phyloP scores from a whole-genome alignment of 2,113 vertebrate genomes.

The Menidia beryllina region DNA sequence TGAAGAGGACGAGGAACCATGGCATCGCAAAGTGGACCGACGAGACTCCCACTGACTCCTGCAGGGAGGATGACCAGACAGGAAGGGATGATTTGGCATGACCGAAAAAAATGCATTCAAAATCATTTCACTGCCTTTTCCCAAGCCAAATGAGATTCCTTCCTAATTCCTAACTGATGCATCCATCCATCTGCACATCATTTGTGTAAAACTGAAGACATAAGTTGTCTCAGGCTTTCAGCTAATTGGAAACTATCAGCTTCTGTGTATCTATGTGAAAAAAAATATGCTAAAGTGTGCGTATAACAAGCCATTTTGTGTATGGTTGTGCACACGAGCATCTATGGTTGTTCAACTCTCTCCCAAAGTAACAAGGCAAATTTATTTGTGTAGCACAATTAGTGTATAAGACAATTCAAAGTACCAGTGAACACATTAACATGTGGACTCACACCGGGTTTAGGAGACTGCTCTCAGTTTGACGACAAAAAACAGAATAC shows the following conservation, averaged over 20 bases:
- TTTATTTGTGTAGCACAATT: no score
- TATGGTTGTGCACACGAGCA: no score
- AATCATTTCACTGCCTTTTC: not conserved
- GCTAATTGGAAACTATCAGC: not conserved
- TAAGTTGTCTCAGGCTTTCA: not conserved
- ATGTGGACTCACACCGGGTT: no score
- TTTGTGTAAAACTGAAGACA: not conserved
- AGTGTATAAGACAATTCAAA: no score
- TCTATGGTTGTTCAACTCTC: no score
- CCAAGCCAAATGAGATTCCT: not conserved
- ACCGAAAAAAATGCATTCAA: conserved; percentile 5
- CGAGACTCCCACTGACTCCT: conserved; percentile 78
- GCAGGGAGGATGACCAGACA: conserved; percentile 3
- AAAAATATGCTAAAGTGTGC: no score
- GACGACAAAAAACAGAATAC: no score
- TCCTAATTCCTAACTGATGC: not conserved
- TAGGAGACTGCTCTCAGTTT: no score
- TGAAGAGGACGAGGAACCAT: conserved; percentile 83
- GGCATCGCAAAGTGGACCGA: conserved; percentile 79
- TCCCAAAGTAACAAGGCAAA: no score
- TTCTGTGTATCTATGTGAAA: not conserved
- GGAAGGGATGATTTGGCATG: not conserved
- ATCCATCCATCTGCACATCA: conserved; percentile 1
- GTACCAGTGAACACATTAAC: no score
- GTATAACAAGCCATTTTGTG: no score